Base-by-base conservation (phyloP, 2,888 invertebrate species). In the Polymixis lichenea region DNA sequence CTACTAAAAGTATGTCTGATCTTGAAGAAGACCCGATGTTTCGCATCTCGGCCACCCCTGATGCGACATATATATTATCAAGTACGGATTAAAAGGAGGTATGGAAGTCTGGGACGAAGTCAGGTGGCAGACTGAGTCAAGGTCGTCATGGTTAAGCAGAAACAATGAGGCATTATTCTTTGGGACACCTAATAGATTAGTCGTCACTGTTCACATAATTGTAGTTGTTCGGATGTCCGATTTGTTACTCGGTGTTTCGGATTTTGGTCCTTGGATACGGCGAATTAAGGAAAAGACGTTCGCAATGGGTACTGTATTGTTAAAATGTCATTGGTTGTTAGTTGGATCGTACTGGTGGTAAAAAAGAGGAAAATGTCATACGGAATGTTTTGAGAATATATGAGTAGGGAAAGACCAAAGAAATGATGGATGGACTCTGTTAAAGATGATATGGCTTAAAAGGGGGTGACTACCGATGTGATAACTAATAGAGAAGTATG, bases 151-250 rank as follows among this genome's bases (percentile, higher is more conserved):
- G 64, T 19, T 62, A 65, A 70, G 51, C 61, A 66, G 67, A 66
- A 72, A 85, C 86, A 86, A 86, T 80, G 69, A 58, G 60, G 0
- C 53, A 62, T 68, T 84, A 80, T 72, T 80, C 74, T 84, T 80
- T 58, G 22, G 13, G 53, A 79, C 56, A 72, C 51, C 22, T 78
- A 65, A 68, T 67, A 51, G 25, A 32, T 79, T 65, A 58, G 32
- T 2, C 5, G 74, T 51, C 64, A 19, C 32, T 38, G 53, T 78
- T 53, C 56, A 32, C 51, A 51, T 67, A 53, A 58, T 76, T 58
- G 51, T 62, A 19, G 1, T 51, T 49, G 61, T 62, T 56, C 32
- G 51, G 53, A 82, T 56, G 55, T 61, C 77, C 77, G 77, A 25
- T 78, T 62, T 43, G 25, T 32, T 22, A 22, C n/a, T n/a, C 22